Evolutionary conservation across 2,113 vertebrate species (phyloP).

Genomic region (Saiga tatarica): DNA sequence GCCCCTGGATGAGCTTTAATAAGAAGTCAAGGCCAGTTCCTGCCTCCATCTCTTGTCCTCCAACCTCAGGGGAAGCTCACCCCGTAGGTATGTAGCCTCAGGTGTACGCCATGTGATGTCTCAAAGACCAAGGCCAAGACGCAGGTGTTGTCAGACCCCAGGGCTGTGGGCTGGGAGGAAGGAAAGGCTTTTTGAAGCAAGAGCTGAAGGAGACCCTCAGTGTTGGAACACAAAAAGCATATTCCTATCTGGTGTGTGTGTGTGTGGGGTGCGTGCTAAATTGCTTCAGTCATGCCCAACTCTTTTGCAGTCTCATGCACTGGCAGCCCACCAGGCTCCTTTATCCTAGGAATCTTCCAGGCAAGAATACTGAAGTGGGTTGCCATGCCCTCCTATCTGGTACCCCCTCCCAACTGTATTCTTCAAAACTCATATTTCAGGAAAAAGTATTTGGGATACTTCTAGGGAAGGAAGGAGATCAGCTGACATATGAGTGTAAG

Average conservation of each 20-base stretch:
- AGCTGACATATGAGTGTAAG: rapidly evolving
- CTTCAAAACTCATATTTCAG: neutral
- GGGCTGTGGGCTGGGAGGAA: neutral
- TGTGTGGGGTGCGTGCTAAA: neutral
- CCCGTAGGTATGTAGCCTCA: rapidly evolving
- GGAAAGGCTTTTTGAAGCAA: neutral
- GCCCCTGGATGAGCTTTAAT: rapidly evolving
- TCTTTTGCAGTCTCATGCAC: neutral
- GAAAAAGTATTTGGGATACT: rapidly evolving
- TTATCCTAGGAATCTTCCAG: neutral
- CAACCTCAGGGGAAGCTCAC: rapidly evolving
- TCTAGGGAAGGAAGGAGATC: no score
- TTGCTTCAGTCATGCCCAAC: neutral
- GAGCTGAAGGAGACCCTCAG: neutral
- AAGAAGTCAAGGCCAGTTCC: rapidly evolving
- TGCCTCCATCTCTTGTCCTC: rapidly evolving
- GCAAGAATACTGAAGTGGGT: neutral
- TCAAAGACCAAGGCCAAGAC: neutral
- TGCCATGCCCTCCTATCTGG: neutral
- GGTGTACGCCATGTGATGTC: rapidly evolving
- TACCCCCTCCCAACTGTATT: no score
- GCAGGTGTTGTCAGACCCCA: neutral
- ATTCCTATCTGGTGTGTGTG: neutral
- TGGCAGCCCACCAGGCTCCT: neutral
- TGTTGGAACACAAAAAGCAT: neutral